Base-by-base conservation (phyloP, 1,140 invertebrate genomes). In the Drosophila oshimai region DNA sequence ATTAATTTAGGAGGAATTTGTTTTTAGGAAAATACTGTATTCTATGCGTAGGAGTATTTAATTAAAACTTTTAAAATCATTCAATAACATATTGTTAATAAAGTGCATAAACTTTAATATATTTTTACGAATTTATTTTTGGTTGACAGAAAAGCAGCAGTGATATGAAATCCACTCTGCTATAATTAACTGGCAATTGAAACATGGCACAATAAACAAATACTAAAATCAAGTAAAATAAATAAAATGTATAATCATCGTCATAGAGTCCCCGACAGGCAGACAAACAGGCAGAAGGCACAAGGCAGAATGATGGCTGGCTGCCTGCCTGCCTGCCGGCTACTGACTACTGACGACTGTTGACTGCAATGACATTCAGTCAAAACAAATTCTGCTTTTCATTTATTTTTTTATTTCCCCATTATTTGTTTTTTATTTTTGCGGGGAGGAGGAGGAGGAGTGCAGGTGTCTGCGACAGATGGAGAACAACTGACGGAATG, bases 331-430 rank as follows among this genome's bases (percentile, higher is more conserved):
- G 31, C 31, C 47, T 34, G 53, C 31, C 42, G 36, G 41, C 54
- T 61, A 22, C 45, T 17, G 12, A 44, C 41, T n/a, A n/a, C n/a
- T n/a, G 51, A 54, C 28, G 55, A 50, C 44, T 69, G 64, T 41
- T 65, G 50, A 54, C 61, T 74, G 41, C 54, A 79, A 67, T 73
- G 75, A 74, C 68, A 78, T 78, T 78, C 61, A 78, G 54, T 78
- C 74, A 61, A 78, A 78, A 73, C 46, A 78, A 69, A 69, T 75
- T 54, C 60, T 33, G 20, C 54, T 45, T 61, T 61, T 61, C 34
- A 44, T 61, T 34, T 45, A 62, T 61, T 61, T 57, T 51, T 53
- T 57, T 44, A 34, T 34, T 41, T 44, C 33, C 57, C 24, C 53
- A 41, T 58, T 61, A 58, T 58, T 60, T 61, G 18, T 61, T 57